Evolutionary conservation across 2,888 invertebrate species (phyloP), one percentile per base, ranked within the genome.

Genomic region (Subacronicta megacephala): DNA sequence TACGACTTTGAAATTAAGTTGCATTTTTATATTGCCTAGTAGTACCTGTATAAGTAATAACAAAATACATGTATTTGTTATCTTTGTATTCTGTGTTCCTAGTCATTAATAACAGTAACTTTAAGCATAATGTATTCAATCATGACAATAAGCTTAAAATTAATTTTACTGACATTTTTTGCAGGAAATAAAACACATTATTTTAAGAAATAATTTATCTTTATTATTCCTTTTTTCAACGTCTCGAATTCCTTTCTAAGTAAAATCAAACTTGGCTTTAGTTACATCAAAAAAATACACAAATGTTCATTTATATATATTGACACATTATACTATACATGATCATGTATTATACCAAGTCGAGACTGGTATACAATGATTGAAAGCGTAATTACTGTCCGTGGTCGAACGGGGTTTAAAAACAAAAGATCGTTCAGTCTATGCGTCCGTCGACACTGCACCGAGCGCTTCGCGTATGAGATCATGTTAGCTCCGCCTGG

Each of bases 241-340:
- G 88, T 93, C 90, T 92, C 89, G 88, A 92, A 89, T 89, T 93
- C 89, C 90, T 90, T 90, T 90, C 92, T 93, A 93, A 92, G 90
- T 90, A 89, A 89, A 93, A 93, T 90, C 91, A 93, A 93, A 92
- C 89, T 92, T 93, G 86, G 91, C 89, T 92, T 92, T 92, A 91
- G 89, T 90, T 92, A 94, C 93, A 93, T 91, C 83, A 89, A 93
- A 93, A 90, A 92, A 93, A 91, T 93, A 94, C 92, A 93, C 91
- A 92, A 92, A 90, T 90, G 85, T 90, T 87, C 82, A 88, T 89
- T 87, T 83, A 87, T 87, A 90, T 87, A 85, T 87, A 90, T 87
- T 79, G 84, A 84, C 88, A 90, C 87, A 89, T 78, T 88, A 88
- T 88, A 88, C 84, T n/a, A 87, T 88, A 90, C 87, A 88, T 82